These are phyloP conservation scores for Accipiter cooperii DNA, from an alignment of 2,113 vertebrate species.

Conservation along the genomic window DNA sequence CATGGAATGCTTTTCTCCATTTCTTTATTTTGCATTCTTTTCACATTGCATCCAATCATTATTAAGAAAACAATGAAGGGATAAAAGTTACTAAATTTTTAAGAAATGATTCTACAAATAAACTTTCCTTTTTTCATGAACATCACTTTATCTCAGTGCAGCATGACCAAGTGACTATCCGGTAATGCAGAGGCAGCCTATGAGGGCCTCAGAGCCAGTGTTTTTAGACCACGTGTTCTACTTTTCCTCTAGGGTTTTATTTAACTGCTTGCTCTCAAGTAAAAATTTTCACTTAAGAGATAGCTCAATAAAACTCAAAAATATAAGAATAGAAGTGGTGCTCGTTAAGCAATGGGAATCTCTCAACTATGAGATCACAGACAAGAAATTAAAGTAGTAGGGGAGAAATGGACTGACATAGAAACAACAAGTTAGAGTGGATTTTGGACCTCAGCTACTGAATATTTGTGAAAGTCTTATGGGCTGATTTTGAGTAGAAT, in stretches of 20 bases:
- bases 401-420: background rate
- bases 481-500: background rate
- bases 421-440: background rate
- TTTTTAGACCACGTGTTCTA: background rate
- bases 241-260: background rate
- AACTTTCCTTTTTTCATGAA: background rate
- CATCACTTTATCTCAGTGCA: background rate
- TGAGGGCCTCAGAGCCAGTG: background rate
- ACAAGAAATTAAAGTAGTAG: background rate
- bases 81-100: background rate
- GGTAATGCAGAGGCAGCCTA: fast-evolving
- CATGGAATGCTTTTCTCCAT: background rate
- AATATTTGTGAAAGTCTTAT: background rate
- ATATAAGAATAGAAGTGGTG: background rate
- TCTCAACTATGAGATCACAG: background rate
- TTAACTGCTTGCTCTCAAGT: background rate
- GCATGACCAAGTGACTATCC: background rate
- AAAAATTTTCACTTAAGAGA: background rate
- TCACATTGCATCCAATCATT: background rate
- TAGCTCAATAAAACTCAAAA: background rate
- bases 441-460: background rate
- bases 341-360: background rate
- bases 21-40: background rate
- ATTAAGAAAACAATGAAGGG: background rate
- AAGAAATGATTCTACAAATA: background rate